Percentiles rank a stretch among this genome's conserved stretches.
Evolutionary conservation across 2,888 invertebrate species (phyloP).

Genomic region (Tromatobia lineatoria): DNA sequence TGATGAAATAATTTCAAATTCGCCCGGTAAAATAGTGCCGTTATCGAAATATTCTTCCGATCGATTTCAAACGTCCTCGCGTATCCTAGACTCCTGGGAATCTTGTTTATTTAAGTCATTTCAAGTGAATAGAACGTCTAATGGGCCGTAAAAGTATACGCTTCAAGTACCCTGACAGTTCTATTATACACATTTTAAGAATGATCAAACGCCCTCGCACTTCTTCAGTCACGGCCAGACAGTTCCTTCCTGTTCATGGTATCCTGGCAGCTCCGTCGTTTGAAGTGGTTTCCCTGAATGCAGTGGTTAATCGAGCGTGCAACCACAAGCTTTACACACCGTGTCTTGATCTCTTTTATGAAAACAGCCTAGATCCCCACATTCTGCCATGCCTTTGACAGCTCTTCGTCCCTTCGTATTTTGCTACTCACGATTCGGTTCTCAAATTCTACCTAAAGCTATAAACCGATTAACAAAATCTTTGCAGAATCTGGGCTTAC

Average conservation of each 20-base stretch:
- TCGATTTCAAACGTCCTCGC: conserved; percentile 26
- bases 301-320: conserved; percentile 46
- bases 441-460: neutral
- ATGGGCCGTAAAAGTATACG: conserved; percentile 33
- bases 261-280: conserved; percentile 64
- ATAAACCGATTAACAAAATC: neutral
- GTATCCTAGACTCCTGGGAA: conserved; percentile 69
- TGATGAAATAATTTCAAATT: neutral
- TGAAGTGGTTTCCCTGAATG: conserved; percentile 62
- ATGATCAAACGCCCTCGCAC: conserved; percentile 25
- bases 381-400: neutral
- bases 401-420: neutral
- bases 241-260: conserved; percentile 56
- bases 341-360: neutral
- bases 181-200: conserved; percentile 33
- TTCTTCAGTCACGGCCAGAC: neutral
- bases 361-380: neutral
- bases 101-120: conserved; percentile 74
- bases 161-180: conserved; percentile 13
- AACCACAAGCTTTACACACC: conserved; percentile 5
- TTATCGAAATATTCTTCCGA: neutral
- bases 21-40: neutral
- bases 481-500: neutral
- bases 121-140: conserved; percentile 68
- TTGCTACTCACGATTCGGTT: neutral